phyloP scores from a whole-genome alignment of 2,797 vertebrate genomes.

The Falco columbarius region DNA sequence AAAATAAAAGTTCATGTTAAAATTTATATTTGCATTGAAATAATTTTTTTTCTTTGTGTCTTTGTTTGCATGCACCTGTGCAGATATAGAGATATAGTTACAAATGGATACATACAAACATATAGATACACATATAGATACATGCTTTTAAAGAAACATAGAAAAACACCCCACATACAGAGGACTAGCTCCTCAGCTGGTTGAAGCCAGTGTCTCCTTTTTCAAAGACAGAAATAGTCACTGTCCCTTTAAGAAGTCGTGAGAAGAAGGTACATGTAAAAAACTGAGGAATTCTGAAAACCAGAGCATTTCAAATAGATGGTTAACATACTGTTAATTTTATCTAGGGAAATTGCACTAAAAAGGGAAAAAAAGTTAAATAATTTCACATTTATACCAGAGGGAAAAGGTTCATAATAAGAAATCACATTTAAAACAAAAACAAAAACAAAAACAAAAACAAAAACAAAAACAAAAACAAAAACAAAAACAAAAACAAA shows the following conservation, averaged over 20 bases:
- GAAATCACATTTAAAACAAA: neutral
- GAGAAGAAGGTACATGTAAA: neutral
- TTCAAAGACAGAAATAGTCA: neutral
- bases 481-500: neutral
- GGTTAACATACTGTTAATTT: neutral
- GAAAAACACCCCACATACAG: accelerated
- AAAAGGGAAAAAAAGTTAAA: neutral
- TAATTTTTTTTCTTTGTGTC: neutral
- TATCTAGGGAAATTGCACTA: neutral
- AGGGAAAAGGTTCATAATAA: neutral
- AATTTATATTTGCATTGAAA: neutral
- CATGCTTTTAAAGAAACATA: neutral
- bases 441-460: neutral
- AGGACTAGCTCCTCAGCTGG: neutral
- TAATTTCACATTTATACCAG: neutral
- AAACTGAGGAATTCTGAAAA: neutral
- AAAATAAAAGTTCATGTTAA: neutral
- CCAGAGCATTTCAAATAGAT: neutral
- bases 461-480: neutral
- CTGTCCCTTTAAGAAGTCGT: neutral
- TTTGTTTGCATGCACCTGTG: neutral
- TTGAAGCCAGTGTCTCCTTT: neutral
- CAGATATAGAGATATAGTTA: neutral
- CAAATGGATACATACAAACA: neutral
- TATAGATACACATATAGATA: neutral